A percentile compares a stretch with the other conserved stretches of the same genome.
These are phyloP conservation scores for Bombus cullumanus DNA, from an alignment of 1,140 invertebrate species.

Conservation along the genomic window DNA sequence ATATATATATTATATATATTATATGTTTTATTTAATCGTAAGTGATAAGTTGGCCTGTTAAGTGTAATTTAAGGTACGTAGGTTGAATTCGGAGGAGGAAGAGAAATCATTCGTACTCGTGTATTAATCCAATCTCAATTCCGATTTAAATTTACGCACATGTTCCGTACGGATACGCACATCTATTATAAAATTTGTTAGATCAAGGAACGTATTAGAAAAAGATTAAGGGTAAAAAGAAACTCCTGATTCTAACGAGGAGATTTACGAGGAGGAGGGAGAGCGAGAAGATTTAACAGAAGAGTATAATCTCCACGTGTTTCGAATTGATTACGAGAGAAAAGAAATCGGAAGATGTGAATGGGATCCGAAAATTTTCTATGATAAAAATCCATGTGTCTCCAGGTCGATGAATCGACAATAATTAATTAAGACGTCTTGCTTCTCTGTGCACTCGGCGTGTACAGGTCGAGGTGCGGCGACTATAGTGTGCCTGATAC, in stretches of 20 bases:
- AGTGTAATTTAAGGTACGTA: slow-evolving; percentile 40
- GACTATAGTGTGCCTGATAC: slow-evolving; percentile 71
- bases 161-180: not conserved
- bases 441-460: not conserved
- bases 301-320: slow-evolving; percentile 13
- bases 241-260: not conserved
- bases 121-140: not conserved
- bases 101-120: not conserved
- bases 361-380: slow-evolving; percentile 37
- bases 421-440: slow-evolving; percentile 42
- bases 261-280: not conserved
- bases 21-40: slow-evolving; percentile 44
- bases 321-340: not conserved
- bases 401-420: slow-evolving; percentile 52
- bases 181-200: not conserved
- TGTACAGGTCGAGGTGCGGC: not conserved
- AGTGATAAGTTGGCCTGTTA: slow-evolving; percentile 47
- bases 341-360: not conserved
- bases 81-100: not conserved
- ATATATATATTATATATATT: slow-evolving; percentile 2
- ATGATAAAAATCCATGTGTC: slow-evolving; percentile 67
- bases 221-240: not conserved
- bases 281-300: not conserved
- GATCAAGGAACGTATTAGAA: not conserved
- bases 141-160: not conserved